Conservation (phyloP, 2,888 invertebrate species). For the Therioaphis trifolii region DNA sequence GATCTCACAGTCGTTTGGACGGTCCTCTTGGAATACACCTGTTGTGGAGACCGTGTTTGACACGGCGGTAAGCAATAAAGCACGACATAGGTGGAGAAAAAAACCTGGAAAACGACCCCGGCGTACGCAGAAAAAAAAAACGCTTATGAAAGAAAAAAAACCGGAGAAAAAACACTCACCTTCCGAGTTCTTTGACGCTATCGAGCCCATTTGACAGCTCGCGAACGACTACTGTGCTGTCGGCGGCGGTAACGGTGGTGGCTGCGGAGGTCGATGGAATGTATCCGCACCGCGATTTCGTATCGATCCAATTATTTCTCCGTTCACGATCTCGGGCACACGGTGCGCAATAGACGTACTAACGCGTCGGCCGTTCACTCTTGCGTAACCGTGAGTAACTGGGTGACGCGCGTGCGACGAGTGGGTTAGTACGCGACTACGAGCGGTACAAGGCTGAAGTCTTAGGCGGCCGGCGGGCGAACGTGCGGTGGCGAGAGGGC, state of each 20-base stretch:
- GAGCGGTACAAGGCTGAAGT: background rate
- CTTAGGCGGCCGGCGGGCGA: no score
- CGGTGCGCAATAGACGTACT: background rate
- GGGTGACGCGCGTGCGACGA: background rate
- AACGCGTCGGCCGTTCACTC: background rate
- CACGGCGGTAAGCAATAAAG: no score
- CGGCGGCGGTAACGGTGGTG: background rate
- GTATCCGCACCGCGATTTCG: background rate
- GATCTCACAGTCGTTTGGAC: no score
- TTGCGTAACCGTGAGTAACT: background rate
- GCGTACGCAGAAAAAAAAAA: no score
- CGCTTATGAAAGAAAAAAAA: no score
- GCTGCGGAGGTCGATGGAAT: background rate
- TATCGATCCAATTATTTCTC: background rate
- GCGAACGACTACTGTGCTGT: background rate
- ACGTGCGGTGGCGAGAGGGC: no score
- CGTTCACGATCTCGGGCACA: background rate
- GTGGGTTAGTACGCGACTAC: no score
- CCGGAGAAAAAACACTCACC: conserved; percentile 30
- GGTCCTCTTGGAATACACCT: no score
- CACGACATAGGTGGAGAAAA: no score
- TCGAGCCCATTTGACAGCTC: conserved; percentile 55
- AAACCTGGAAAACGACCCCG: no score
- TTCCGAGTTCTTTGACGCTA: conserved; percentile 45
- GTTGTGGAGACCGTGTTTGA: no score